Evolutionary conservation across 2,888 invertebrate species (phyloP).

Genomic region (Dryococelus australis): DNA sequence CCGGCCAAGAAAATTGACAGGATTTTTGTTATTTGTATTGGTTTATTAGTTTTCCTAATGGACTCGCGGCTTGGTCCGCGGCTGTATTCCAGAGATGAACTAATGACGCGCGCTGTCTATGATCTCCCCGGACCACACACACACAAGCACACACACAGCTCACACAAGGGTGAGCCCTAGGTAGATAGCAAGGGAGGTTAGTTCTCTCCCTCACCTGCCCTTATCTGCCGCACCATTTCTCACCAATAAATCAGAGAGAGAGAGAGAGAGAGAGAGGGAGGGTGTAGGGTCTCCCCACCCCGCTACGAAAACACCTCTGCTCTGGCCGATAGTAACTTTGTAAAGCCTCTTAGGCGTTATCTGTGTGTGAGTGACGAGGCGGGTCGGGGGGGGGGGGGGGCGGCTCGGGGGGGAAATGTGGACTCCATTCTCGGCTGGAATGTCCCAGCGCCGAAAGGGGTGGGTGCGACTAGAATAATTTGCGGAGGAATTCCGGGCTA

Average conservation of each 20-base stretch:
- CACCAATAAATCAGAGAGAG: neutral
- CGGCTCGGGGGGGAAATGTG: neutral
- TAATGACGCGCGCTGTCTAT: neutral
- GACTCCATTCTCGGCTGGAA: constrained; percentile 7
- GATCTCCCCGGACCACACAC: neutral
- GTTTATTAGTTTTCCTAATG: neutral
- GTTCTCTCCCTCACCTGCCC: neutral
- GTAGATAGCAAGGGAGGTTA: neutral
- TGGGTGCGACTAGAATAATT: neutral
- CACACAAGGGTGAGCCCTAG: neutral
- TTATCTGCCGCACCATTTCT: constrained; percentile 1
- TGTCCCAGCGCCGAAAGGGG: neutral
- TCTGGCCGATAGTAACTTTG: neutral
- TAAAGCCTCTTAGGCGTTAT: constrained; percentile 16
- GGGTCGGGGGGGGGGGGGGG: too few species aligned
- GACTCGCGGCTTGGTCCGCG: neutral
- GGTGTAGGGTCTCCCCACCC: neutral
- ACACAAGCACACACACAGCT: too few species aligned
- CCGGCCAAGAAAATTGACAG: neutral
- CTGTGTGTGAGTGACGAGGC: neutral
- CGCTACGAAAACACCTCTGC: neutral
- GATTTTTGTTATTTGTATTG: neutral
- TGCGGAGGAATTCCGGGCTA: constrained; percentile 6
- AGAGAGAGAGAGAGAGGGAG: neutral
- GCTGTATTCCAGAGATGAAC: neutral